A percentile compares a stretch with the other conserved stretches of the same genome.
Conservation (phyloP, 2,888 invertebrate species). For the Serripes groenlandicus region DNA sequence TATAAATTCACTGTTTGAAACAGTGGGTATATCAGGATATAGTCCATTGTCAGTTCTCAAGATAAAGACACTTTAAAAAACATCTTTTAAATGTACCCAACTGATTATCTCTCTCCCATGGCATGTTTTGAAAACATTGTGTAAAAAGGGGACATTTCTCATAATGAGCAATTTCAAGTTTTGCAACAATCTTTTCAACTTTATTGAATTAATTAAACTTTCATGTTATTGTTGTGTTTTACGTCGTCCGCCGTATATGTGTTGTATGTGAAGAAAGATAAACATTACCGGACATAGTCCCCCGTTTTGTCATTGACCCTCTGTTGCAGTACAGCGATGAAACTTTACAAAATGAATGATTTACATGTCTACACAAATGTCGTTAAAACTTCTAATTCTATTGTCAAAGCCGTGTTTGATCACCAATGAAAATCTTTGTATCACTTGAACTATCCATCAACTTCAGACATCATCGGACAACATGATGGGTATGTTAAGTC, state of each 20-base stretch:
- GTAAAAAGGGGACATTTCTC: background rate
- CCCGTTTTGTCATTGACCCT: too few species aligned
- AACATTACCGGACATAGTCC: too few species aligned
- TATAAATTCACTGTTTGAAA: too few species aligned
- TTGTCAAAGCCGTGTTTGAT: background rate
- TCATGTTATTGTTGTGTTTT: background rate
- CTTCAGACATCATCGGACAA: background rate
- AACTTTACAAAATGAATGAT: slow-evolving; percentile 56
- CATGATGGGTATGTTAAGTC: background rate
- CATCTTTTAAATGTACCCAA: too few species aligned
- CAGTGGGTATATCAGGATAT: too few species aligned
- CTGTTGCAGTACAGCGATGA: background rate
- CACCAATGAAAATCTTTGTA: background rate
- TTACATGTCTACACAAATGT: slow-evolving; percentile 48
- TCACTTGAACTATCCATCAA: background rate
- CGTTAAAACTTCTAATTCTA: slow-evolving; percentile 65
- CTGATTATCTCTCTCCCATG: too few species aligned
- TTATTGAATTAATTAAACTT: background rate
- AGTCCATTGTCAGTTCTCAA: too few species aligned
- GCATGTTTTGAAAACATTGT: background rate
- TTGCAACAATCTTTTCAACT: background rate
- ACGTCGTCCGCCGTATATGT: too few species aligned
- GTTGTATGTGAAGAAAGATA: too few species aligned
- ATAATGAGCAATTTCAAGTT: background rate
- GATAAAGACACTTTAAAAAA: too few species aligned